Percentiles rank a stretch among this genome's conserved stretches.
These are phyloP conservation scores for Drosophila nr. perissopoda DNA, from an alignment of 2,888 invertebrate genomes.

Conservation along the genomic window DNA sequence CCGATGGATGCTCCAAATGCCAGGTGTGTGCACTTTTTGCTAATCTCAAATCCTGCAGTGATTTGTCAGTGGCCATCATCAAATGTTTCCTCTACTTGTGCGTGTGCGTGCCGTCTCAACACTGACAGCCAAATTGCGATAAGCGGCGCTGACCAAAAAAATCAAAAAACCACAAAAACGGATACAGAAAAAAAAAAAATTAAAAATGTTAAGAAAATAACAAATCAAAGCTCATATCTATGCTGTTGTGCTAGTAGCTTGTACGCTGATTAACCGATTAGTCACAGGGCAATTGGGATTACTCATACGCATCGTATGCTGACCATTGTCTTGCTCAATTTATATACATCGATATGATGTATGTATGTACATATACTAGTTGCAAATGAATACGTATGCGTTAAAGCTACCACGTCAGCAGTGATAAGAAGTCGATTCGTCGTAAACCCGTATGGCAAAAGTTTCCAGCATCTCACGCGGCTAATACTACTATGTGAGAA, in stretches of 20 bases:
- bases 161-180: neutral
- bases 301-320: conserved; percentile 58
- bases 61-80: conserved; percentile 52
- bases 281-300: conserved; percentile 37
- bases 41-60: conserved; percentile 44
- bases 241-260: neutral
- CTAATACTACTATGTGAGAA: neutral
- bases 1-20: neutral
- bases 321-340: conserved; percentile 12
- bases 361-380: neutral
- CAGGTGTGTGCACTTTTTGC: conserved; percentile 44
- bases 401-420: conserved; percentile 4
- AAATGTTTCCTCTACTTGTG: conserved; percentile 26
- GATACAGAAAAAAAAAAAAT: neutral
- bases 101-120: conserved; percentile 57
- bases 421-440: conserved; percentile 16
- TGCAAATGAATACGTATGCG: too few relatives aligned
- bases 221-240: neutral
- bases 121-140: conserved; percentile 66
- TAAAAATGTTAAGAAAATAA: neutral
- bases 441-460: conserved; percentile 6
- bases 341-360: neutral
- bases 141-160: conserved; percentile 7
- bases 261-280: conserved; percentile 10
- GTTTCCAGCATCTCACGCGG: neutral